Evolutionary conservation across 2,797 vertebrate species (phyloP).

Genomic region (Crocidura indochinensis): DNA sequence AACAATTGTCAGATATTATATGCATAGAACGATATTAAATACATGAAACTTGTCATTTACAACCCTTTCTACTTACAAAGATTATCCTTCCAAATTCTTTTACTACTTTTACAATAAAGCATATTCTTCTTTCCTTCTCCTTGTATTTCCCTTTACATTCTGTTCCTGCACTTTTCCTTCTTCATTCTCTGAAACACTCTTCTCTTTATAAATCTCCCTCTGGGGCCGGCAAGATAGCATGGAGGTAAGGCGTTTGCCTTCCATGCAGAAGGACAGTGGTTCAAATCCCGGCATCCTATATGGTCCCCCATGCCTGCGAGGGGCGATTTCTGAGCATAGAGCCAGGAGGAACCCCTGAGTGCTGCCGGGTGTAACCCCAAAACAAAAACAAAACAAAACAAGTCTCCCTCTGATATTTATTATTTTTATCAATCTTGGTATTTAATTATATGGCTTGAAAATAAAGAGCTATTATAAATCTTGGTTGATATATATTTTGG

Average conservation of each 20-base stretch:
- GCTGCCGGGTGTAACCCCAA: no score
- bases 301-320: no score
- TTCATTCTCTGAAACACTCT: neutral
- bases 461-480: neutral
- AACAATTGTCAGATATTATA: neutral
- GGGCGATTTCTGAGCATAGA: no score
- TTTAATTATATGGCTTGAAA: slow-evolving; percentile 43
- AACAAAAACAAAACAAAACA: no score
- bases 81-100: neutral
- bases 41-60: neutral
- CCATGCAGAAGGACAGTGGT: no score
- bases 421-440: neutral
- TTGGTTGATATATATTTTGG: neutral
- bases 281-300: no score
- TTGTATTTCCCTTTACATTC: neutral
- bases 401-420: neutral
- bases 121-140: neutral
- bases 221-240: no score
- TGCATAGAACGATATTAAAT: neutral
- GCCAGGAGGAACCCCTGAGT: no score
- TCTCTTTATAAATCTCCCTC: slow-evolving; percentile 6
- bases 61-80: neutral
- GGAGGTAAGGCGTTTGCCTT: no score
- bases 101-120: neutral
- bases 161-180: neutral